Percentiles rank a stretch among this genome's conserved stretches.
phyloP scores from a whole-genome alignment of 1,140 invertebrate genomes.

The Drosophila erecta region DNA sequence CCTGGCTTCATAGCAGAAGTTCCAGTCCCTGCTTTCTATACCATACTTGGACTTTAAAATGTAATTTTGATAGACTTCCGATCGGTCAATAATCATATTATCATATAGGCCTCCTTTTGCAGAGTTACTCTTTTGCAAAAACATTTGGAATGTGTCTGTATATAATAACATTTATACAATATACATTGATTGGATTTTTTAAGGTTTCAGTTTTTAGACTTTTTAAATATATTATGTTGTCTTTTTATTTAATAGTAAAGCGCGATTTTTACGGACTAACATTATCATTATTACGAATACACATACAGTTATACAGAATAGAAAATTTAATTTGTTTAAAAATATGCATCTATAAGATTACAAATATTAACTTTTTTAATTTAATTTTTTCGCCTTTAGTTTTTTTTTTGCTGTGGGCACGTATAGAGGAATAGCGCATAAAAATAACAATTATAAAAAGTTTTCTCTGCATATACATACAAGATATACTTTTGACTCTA shows the following conservation, averaged over 20 bases:
- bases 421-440: constrained; percentile 70
- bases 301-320: constrained; percentile 71
- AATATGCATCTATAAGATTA: constrained; percentile 57
- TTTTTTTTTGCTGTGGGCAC: constrained; percentile 29
- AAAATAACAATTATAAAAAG: constrained; percentile 81
- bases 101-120: constrained; percentile 38
- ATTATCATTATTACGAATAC: constrained; percentile 66
- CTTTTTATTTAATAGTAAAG: constrained; percentile 72
- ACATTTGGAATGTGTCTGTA: constrained; percentile 75
- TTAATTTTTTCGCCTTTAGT: constrained; percentile 15
- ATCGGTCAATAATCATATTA: constrained; percentile 53
- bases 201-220: constrained; percentile 35
- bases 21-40: constrained; percentile 23
- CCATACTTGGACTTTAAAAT: constrained; percentile 67
- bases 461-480: constrained; percentile 56
- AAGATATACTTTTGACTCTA: constrained; percentile 47
- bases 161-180: constrained; percentile 78
- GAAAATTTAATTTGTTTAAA: constrained; percentile 55
- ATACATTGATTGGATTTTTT: constrained; percentile 66
- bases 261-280: constrained; percentile 74
- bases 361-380: constrained; percentile 55
- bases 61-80: constrained; percentile 66
- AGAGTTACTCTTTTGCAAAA: constrained; percentile 52
- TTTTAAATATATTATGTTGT: constrained; percentile 44
- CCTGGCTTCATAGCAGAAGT: constrained; percentile 45